Base-by-base conservation (phyloP, 2,113 vertebrate genomes). In the Bambusicola thoracicus region DNA sequence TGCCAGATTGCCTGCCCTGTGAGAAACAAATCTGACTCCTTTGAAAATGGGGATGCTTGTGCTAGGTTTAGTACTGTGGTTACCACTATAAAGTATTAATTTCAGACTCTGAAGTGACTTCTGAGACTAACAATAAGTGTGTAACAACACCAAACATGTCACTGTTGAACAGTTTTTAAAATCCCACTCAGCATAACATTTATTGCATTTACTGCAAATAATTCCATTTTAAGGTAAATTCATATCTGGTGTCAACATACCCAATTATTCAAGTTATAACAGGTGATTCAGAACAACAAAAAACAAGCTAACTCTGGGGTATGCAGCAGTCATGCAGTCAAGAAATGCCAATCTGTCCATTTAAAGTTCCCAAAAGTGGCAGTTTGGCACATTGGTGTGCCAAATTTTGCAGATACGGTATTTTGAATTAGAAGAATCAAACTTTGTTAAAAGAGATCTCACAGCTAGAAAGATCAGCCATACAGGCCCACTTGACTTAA, bases 361-460 rank as follows among this genome's bases (percentile, higher is more conserved):
- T 53, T 69, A 24, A 69, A 66, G 44, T 41, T 90, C 12, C 9
- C 87, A 30, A 65, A 87, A 65, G 18, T 1, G 2, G 41, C 3
- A 89, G 19, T 25, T 65, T 81, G 32, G 25, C 34, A 65, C 46
- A 59, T 2, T 43, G 46, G 10, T 34, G 13, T 21, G 4, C n/a
- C n/a, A n/a, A 41, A 38, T 40, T n/a, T 87, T 73, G 29, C 22
- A 61, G 14, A 79, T n/a, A 65, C 1, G n/a, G 14, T 53, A 85
- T 38, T 91, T 89, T 85, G 46, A 58, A 73, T 85, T 15, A 62
- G 48, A 44, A 76, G 16, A 87, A 65, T 73, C 22, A 65, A 72
- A 73, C 51, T 24, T 9, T 29, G n/a, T n/a, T 79, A 36, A 69
- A 10, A 62, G 4, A 22, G 36, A 15, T 27, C 36, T 62, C 51